These are phyloP conservation scores for Porites lobata DNA, from an alignment of 92 coral and sea anemone genomes.

Conservation along the genomic window DNA sequence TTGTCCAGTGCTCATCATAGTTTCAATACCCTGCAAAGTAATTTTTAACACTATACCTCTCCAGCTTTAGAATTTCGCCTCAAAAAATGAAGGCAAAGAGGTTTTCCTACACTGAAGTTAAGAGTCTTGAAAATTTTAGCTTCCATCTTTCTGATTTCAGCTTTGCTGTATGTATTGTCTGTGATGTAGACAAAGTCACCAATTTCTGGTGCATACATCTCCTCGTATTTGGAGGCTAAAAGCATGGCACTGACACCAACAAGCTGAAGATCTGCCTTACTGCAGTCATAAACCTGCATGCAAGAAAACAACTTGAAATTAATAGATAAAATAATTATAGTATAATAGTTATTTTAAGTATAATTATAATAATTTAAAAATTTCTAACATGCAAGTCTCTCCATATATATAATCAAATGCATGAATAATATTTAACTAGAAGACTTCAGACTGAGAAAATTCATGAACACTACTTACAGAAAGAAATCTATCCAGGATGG, in stretches of 20 bases:
- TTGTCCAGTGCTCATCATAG: too few relatives aligned
- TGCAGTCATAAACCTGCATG: conserved; percentile 69
- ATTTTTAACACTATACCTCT: conserved; percentile 50
- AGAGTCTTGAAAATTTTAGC: conserved; percentile 80
- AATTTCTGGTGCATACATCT: conserved; percentile 98
- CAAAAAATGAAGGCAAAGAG: conserved; percentile 92
- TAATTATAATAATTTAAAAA: too few relatives aligned
- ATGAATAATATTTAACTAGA: not conserved
- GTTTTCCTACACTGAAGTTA: conserved; percentile 89
- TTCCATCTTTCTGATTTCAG: conserved; percentile 86
- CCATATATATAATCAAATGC: too few relatives aligned
- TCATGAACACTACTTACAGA: conserved; percentile 63
- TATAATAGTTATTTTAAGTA: too few relatives aligned
- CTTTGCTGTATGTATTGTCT: conserved; percentile 88
- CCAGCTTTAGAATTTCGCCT: conserved; percentile 99
- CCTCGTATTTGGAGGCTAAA: conserved; percentile 96
- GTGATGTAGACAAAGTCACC: conserved; percentile 98
- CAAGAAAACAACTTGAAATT: not conserved
- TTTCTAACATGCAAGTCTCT: too few relatives aligned
- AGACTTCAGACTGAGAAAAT: too few relatives aligned
- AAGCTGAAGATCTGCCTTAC: conserved; percentile 82
- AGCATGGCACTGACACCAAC: conserved; percentile 98
- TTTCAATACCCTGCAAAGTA: too few relatives aligned
- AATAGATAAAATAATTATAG: not conserved
- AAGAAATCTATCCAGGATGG: conserved; percentile 92